Evolutionary conservation across 2,113 vertebrate genomes (phyloP).

Genomic region (Dermatemys mawii): DNA sequence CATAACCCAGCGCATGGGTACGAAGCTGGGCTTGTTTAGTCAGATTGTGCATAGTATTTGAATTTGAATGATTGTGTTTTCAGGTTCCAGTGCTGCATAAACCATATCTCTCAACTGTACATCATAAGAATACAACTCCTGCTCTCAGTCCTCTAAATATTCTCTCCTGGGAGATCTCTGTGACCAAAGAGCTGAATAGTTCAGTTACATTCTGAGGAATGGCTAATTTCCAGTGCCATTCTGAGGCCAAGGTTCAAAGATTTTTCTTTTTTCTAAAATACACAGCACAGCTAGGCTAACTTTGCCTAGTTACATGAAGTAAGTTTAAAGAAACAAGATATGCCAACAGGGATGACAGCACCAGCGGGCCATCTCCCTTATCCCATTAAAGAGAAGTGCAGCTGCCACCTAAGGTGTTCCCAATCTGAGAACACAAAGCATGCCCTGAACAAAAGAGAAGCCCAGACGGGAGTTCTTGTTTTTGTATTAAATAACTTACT

Average conservation of each 20-base stretch:
- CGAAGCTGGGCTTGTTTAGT: not conserved
- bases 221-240: slow-evolving; percentile 18
- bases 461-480: slow-evolving; percentile 33
- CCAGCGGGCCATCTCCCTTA: slow-evolving; percentile 38
- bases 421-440: slow-evolving; percentile 12
- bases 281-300: not conserved
- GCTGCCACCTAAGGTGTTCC: slow-evolving; percentile 60
- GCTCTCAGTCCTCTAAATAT: not conserved
- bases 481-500: slow-evolving; percentile 60
- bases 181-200: not conserved
- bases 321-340: slow-evolving; percentile 61
- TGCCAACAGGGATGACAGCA: slow-evolving; percentile 33
- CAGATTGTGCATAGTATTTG: not conserved
- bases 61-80: too few relatives aligned
- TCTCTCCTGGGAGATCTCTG: slow-evolving; percentile 39
- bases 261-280: slow-evolving; percentile 37
- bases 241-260: slow-evolving; percentile 47
- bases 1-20: rapidly evolving
- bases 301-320: slow-evolving; percentile 37
- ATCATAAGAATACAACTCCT: not conserved
- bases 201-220: slow-evolving; percentile 3
- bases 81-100: not conserved
- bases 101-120: rapidly evolving
- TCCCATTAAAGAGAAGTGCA: slow-evolving; percentile 49
- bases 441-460: slow-evolving; percentile 50